Percentiles rank a stretch among this genome's conserved stretches.
These are phyloP conservation scores for Hyposoter dolosus DNA, from an alignment of 2,888 invertebrate genomes.

Conservation along the genomic window DNA sequence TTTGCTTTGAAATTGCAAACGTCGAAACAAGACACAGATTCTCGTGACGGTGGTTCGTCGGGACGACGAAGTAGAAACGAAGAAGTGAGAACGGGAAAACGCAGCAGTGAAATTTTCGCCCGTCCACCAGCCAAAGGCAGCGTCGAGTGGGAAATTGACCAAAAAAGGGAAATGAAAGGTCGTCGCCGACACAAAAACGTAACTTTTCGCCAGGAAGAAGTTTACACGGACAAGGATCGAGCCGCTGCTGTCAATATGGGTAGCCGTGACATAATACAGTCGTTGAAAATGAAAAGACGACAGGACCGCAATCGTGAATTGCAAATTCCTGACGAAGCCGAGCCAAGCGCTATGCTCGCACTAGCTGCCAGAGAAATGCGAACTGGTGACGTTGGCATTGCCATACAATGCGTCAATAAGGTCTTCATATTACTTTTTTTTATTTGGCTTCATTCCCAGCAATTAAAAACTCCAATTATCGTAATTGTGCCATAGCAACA, in stretches of 20 bases:
- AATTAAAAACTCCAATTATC: background rate
- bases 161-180: conserved; percentile 81
- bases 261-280: conserved; percentile 94
- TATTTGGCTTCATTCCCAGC: background rate
- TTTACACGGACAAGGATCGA: conserved; percentile 96
- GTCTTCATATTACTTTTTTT: conserved; percentile 83
- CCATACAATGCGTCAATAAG: conserved; percentile 92
- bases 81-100: conserved; percentile 33
- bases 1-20: conserved; percentile 40
- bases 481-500: background rate
- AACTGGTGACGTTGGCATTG: conserved; percentile 90
- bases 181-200: conserved; percentile 78
- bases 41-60: conserved; percentile 56
- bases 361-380: conserved; percentile 92
- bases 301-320: conserved; percentile 91
- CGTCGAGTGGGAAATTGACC: conserved; percentile 78
- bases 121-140: conserved; percentile 70
- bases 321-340: conserved; percentile 92
- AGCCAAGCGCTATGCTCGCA: conserved; percentile 91
- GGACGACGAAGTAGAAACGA: conserved; percentile 62
- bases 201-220: conserved; percentile 87
- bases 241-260: conserved; percentile 95
- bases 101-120: conserved; percentile 19
- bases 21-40: conserved; percentile 53
- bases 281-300: conserved; percentile 91